These are phyloP conservation scores for Cygnus buccinator DNA, from an alignment of 2,113 vertebrate genomes.

Conservation along the genomic window DNA sequence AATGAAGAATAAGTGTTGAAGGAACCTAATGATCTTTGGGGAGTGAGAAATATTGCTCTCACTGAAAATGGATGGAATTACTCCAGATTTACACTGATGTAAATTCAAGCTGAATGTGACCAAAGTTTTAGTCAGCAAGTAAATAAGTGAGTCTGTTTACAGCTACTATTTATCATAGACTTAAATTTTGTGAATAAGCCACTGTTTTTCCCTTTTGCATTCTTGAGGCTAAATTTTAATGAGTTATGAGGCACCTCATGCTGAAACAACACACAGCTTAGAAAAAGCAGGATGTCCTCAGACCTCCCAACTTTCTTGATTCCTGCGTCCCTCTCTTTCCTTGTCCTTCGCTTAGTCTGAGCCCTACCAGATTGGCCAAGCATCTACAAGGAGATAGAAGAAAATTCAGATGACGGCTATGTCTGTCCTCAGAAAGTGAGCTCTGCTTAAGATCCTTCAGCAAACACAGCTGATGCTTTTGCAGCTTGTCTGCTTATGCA, in stretches of 20 bases:
- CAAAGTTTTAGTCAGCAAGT: constrained; percentile 23
- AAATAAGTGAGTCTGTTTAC: neutral
- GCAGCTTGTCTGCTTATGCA: neutral
- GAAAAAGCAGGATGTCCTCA: neutral
- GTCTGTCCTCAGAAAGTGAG: neutral
- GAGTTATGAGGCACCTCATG: neutral
- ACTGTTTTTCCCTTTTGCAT: neutral
- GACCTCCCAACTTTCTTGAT: neutral
- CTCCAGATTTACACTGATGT: neutral
- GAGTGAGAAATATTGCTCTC: constrained; percentile 39
- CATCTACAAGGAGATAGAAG: neutral
- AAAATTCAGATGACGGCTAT: neutral
- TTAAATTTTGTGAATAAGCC: neutral
- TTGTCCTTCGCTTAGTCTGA: neutral
- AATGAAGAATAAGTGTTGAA: constrained; percentile 51
- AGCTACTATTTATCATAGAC: neutral
- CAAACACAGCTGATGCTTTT: neutral
- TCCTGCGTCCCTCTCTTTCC: neutral
- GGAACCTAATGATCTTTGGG: constrained; percentile 41
- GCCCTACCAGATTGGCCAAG: neutral
- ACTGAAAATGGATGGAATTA: constrained; percentile 19
- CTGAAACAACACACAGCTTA: neutral
- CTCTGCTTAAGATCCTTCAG: neutral
- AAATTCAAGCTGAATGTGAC: constrained; percentile 9
- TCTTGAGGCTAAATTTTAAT: neutral